Conservation (phyloP, 2,888 invertebrate species). For the Dicyrtoma fusca region DNA sequence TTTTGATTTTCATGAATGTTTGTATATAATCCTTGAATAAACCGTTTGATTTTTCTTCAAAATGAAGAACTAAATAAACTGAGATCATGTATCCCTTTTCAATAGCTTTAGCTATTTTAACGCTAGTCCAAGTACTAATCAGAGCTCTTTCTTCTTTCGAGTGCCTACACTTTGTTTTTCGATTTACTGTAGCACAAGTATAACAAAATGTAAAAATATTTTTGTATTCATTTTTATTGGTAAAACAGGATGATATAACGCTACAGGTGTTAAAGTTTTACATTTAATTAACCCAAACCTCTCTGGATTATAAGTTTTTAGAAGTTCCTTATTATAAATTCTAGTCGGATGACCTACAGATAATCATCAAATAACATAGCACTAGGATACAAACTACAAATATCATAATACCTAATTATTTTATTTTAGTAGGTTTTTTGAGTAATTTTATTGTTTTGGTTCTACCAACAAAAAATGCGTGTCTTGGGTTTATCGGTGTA, state of each 20-base stretch:
- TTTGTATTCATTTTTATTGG: no score
- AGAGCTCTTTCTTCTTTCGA: background rate
- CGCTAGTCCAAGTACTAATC: background rate
- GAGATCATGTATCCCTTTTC: no score
- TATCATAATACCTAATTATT: background rate
- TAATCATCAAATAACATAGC: background rate
- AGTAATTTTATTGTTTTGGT: background rate
- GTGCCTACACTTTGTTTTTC: background rate
- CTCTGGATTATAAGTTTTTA: background rate
- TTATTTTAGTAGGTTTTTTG: background rate
- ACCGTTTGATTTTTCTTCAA: background rate
- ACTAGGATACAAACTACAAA: background rate
- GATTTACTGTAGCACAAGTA: background rate
- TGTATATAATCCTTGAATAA: background rate
- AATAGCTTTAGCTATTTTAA: background rate
- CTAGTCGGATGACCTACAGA: background rate
- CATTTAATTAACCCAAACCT: background rate
- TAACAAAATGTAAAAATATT: no score
- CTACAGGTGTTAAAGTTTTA: background rate
- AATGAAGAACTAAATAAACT: background rate
- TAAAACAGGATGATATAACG: no score
- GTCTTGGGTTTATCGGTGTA: background rate
- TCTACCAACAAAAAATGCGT: background rate
- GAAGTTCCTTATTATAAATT: background rate
- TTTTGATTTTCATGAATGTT: constrained; percentile 2